Conservation (phyloP, 2,113 vertebrate species). For the Monopterus albus region DNA sequence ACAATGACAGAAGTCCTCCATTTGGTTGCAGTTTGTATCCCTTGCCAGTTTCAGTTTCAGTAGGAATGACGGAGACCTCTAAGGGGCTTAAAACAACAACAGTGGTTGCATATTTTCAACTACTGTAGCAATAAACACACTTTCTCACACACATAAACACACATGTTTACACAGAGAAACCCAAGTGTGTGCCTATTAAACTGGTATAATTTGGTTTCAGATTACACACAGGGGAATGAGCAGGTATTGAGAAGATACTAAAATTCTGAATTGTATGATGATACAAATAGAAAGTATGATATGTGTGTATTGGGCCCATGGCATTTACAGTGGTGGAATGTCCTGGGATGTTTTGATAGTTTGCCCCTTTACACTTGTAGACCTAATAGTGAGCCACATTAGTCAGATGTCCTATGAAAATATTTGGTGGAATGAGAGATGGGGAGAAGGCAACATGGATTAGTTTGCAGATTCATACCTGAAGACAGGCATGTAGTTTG, state of each 20-base stretch:
- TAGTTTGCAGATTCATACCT: slow-evolving; percentile 72
- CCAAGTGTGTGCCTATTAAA: slow-evolving; percentile 22
- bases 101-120: slow-evolving; percentile 65
- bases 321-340: slow-evolving; percentile 64
- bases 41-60: slow-evolving; percentile 59
- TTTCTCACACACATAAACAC: slow-evolving; percentile 16
- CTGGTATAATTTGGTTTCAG: slow-evolving; percentile 5
- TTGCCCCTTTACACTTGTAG: slow-evolving; percentile 74
- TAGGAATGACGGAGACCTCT: slow-evolving; percentile 61
- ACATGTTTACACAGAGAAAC: slow-evolving; percentile 20
- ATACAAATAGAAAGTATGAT: slow-evolving; percentile 26
- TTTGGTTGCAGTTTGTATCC: slow-evolving; percentile 72
- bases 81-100: slow-evolving; percentile 68
- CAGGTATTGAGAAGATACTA: slow-evolving; percentile 30
- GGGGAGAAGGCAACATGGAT: slow-evolving; percentile 41
- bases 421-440: slow-evolving; percentile 68
- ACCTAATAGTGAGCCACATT: slow-evolving; percentile 72
- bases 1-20: slow-evolving; percentile 70
- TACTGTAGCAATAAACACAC: slow-evolving; percentile 70
- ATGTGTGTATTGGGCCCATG: slow-evolving; percentile 24
- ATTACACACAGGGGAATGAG: neutral
- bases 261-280: slow-evolving; percentile 15
- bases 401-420: slow-evolving; percentile 74
- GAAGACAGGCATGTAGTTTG: slow-evolving; percentile 77
- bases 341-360: slow-evolving; percentile 64